Evolutionary conservation across 2,888 invertebrate genomes (phyloP), one percentile per base, ranked within the genome.

Genomic region (Eubasilissa splendida): DNA sequence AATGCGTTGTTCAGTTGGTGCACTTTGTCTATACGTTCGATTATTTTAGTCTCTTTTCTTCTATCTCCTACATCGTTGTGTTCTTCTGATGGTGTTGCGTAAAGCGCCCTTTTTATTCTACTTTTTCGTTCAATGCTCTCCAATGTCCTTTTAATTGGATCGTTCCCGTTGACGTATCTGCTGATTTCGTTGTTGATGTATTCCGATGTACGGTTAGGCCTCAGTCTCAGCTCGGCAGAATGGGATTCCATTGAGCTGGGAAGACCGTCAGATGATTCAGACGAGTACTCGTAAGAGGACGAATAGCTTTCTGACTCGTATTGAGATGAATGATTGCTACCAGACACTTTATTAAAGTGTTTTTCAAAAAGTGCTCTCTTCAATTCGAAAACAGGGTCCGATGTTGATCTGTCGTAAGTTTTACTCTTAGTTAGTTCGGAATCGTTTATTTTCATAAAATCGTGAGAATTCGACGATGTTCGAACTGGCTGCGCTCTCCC

Each of bases 241-340:
- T 56, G 31, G 8, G 80, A 80, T 31, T 80, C 80, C 31, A 31
- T 68, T 8, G 80, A 80, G 31, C 33, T 60, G 1, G 80, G 80
- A 12, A 80, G 58, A 11, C 80, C 80, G 50, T 80, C 80, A 5
- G 2, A 33, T 8, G 65, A 54, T 42, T 58, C 58, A 4, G 74
- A 60, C 8, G 58, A 56, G 66, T 74, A 78, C 14, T 59, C 60
- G 7, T 71, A 78, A 3, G 76, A 60, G 22, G 78, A 78, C 33
- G 33, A 58, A n/a, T 58, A 59, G n/a, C 59, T 42, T 14, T 31
- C n/a, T 31, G 58, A 74, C 11, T 73, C 58, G 22, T 53, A 71
- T 11, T 12, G 11, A 33, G 71, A 54, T 0, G 71, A 71, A n/a
- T 54, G 10, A 54, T 71, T 10, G 9, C n/a, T 31, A 53, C 53